Base-by-base conservation (phyloP, 2,888 invertebrate genomes). In the Caenorhabditis angaria region DNA sequence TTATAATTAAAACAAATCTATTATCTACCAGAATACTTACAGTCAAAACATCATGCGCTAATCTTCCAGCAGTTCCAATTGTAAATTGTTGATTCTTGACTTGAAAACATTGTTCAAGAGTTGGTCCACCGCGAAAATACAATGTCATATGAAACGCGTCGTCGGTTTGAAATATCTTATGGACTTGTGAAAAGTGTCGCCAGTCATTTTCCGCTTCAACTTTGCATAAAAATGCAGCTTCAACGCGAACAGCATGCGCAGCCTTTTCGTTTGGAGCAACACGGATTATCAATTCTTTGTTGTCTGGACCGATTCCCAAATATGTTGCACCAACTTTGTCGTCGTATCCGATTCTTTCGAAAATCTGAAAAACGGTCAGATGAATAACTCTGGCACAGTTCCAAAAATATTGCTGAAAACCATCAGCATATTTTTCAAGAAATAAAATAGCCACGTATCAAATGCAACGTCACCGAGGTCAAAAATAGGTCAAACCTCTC, bases 341-440 rank as follows among this genome's bases (percentile, higher is more conserved):
- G 56, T 82, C 76, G 63, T 65, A 83, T 4, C 83, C 83, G 57
- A 81, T 78, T n/a, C 83, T 65, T 60, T 82, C 82, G 65, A 75
- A 79, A 24, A 83, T 74, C 81, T 83, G 58, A n/a, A 75, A 64
- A 18, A 53, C 1, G 25, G 14, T n/a, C n/a, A n/a, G 41, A 14
- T 41, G 10, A 10, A 18, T 41, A 12, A 14, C 14, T 41, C 18
- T n/a, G n/a, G n/a, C n/a, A n/a, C n/a, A n/a, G n/a, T n/a, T n/a
- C n/a, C n/a, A n/a, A n/a, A n/a, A n/a, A n/a, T n/a, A n/a, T n/a
- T n/a, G n/a, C n/a, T n/a, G n/a, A n/a, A n/a, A n/a, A n/a, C n/a
- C n/a, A n/a, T n/a, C n/a, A n/a, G n/a, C n/a, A n/a, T n/a, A n/a
- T n/a, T n/a, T n/a, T n/a, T n/a, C n/a, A n/a, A n/a, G n/a, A n/a